These are phyloP conservation scores for Lucinisca nassula DNA, from an alignment of 2,888 invertebrate genomes.

Conservation along the genomic window DNA sequence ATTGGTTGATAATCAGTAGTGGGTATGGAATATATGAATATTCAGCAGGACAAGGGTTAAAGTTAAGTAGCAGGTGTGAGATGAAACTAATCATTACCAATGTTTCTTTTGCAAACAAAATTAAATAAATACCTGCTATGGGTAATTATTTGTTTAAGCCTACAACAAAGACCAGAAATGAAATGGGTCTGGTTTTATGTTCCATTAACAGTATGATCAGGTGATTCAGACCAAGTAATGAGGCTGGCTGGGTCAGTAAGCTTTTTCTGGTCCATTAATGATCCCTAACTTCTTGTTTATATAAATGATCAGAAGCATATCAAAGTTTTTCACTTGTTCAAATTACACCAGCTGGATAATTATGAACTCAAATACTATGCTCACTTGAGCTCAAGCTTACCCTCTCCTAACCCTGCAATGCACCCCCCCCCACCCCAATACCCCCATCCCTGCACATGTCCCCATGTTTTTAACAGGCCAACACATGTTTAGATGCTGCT, in stretches of 20 bases:
- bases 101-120: neutral
- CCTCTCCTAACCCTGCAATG: too few relatives aligned
- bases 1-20: too few relatives aligned
- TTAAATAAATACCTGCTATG: neutral
- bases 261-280: neutral
- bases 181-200: conserved; percentile 4
- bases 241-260: neutral
- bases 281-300: neutral
- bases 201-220: neutral
- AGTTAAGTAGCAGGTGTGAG: neutral
- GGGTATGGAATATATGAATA: too few relatives aligned
- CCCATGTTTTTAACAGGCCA: neutral
- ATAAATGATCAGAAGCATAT: too few relatives aligned
- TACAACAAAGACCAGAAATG: neutral
- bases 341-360: too few relatives aligned
- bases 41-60: too few relatives aligned
- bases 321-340: too few relatives aligned
- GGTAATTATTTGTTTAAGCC: neutral
- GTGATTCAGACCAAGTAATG: neutral
- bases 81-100: neutral
- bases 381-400: too few relatives aligned
- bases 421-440: neutral
- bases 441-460: neutral
- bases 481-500: too few relatives aligned
- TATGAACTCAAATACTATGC: too few relatives aligned